Evolutionary conservation across 2,113 vertebrate genomes (phyloP).

Genomic region (Pseudopodoces humilis): DNA sequence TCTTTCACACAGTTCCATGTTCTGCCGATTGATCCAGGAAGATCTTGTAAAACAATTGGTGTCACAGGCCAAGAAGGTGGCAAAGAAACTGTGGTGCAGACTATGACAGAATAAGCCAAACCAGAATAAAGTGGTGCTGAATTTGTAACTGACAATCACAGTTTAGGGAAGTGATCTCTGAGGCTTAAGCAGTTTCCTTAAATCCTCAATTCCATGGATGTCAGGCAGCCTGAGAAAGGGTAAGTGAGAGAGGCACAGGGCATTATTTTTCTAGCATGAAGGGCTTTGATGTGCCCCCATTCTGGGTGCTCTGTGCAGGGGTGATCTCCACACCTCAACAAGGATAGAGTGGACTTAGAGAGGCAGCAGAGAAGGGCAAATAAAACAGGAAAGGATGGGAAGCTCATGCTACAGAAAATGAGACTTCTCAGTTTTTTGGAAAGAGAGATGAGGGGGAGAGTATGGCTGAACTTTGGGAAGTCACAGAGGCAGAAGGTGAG

Average conservation of each 20-base stretch:
- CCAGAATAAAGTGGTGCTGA: neutral
- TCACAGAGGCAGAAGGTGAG: neutral
- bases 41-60: neutral
- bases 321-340: neutral
- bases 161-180: neutral
- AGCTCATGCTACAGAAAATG: neutral
- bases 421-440: neutral
- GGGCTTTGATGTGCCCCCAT: neutral
- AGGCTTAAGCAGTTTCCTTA: neutral
- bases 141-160: neutral
- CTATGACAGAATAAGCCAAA: neutral
- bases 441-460: neutral
- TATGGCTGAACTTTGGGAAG: neutral
- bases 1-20: neutral
- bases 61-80: neutral
- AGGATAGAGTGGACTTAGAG: neutral
- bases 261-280: neutral
- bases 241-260: neutral
- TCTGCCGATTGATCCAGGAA: neutral
- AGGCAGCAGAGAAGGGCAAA: neutral
- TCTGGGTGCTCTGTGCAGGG: neutral
- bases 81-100: neutral
- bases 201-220: neutral
- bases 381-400: neutral
- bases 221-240: neutral